A percentile compares a stretch with the other conserved stretches of the same genome.
phyloP scores from a whole-genome alignment of 2,888 invertebrate genomes.

The Sinelater perroti region DNA sequence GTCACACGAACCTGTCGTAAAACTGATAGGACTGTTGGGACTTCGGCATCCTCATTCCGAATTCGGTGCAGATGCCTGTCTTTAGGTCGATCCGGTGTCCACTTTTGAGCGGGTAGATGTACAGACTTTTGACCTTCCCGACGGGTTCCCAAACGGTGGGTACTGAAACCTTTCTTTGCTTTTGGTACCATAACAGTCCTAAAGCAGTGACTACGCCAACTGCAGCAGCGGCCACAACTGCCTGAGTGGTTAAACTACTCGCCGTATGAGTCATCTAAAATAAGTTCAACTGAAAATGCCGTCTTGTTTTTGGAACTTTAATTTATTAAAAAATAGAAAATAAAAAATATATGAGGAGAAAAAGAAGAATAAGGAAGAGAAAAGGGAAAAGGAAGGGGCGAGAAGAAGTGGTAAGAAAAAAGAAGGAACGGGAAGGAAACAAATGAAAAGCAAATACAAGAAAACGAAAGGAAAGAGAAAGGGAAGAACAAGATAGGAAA shows the following conservation, averaged over 20 bases:
- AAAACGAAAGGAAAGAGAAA: no score
- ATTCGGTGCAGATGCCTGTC: constrained; percentile 51
- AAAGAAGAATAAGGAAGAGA: no score
- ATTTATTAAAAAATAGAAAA: no score
- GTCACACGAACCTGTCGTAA: constrained; percentile 53
- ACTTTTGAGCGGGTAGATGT: constrained; percentile 58
- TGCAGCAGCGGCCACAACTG: constrained; percentile 38
- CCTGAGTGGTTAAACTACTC: neutral
- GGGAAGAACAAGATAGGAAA: no score
- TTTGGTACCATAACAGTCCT: constrained; percentile 44
- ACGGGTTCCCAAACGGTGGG: constrained; percentile 54
- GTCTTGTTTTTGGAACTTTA: no score
- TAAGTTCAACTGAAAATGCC: no score
- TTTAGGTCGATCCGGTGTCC: constrained; percentile 53
- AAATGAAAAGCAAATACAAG: no score
- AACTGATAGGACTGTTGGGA: constrained; percentile 47
- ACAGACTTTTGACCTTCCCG: constrained; percentile 52
- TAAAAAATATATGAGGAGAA: no score
- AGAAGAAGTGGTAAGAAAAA: no score
- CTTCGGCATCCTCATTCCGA: constrained; percentile 50
- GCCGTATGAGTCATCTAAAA: no score
- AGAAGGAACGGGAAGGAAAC: no score
- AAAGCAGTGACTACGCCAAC: constrained; percentile 44
- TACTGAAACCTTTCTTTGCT: constrained; percentile 47
- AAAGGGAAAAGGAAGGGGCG: no score